Percentiles rank a stretch among this genome's conserved stretches.
phyloP scores from a whole-genome alignment of 1,140 invertebrate genomes.

The Epicauta chinensis region DNA sequence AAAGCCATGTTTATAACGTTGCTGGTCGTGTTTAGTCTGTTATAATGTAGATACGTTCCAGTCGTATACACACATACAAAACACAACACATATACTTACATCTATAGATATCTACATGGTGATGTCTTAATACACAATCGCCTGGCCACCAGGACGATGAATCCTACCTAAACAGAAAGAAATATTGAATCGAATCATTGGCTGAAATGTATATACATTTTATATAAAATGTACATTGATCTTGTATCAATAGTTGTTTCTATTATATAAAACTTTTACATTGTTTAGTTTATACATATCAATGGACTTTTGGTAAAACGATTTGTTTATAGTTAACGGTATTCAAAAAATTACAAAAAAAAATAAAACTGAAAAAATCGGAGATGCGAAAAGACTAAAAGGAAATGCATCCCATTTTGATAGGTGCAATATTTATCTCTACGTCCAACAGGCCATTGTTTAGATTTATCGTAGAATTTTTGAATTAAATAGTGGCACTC shows the following conservation, averaged over 20 bases:
- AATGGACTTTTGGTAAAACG: not conserved
- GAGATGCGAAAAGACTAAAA: too few relatives aligned
- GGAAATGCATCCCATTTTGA: conserved; percentile 2
- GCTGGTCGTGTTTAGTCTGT: conserved; percentile 21
- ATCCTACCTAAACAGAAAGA: conserved; percentile 7
- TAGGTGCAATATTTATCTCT: not conserved
- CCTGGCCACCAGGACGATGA: conserved; percentile 12
- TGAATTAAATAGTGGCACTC: too few relatives aligned
- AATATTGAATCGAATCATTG: not conserved
- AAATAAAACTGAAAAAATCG: too few relatives aligned
- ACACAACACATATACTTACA: not conserved
- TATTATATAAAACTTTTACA: too few relatives aligned
- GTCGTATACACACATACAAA: conserved; percentile 6
- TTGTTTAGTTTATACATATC: too few relatives aligned
- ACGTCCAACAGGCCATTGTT: not conserved
- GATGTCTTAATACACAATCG: conserved; percentile 18
- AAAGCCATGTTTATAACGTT: conserved; percentile 22
- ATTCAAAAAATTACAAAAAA: not conserved
- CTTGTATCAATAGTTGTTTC: too few relatives aligned
- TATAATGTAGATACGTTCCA: conserved; percentile 20
- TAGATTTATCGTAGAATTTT: too few relatives aligned
- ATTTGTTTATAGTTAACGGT: not conserved
- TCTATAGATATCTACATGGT: not conserved
- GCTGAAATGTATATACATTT: too few relatives aligned
- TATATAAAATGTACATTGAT: too few relatives aligned